Percentiles rank a stretch among this genome's conserved stretches.
Conservation (phyloP, 92 coral and sea anemone species). For the Diadumene lineata region DNA sequence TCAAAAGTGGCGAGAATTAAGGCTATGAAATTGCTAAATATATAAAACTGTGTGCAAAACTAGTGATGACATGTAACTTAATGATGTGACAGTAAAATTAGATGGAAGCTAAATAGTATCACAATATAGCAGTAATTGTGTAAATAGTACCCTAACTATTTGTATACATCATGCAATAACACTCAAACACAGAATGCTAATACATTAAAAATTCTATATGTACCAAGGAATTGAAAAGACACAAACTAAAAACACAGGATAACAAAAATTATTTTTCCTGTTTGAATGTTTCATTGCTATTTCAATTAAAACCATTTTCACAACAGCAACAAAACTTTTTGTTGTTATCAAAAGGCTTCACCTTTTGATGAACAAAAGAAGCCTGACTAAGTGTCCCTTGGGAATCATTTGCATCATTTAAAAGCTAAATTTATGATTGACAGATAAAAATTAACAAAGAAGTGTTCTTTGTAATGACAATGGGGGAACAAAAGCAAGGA, state of each 20-base stretch:
- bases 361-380: neutral
- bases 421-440: slow-evolving; percentile 10
- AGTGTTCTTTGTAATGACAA: slow-evolving; percentile 10
- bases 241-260: neutral
- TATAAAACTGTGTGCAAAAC: no score
- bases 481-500: neutral
- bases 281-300: neutral
- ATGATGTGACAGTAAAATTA: no score
- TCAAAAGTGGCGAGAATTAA: no score
- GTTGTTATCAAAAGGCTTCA: slow-evolving; percentile 5
- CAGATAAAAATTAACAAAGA: slow-evolving; percentile 19
- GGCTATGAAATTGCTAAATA: no score
- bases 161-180: neutral
- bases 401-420: slow-evolving; percentile 20
- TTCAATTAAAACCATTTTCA: neutral
- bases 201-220: neutral
- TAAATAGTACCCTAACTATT: no score
- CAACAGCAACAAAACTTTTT: neutral
- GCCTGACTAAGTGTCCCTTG: slow-evolving; percentile 12
- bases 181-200: neutral
- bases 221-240: neutral
- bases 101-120: no score
- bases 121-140: no score
- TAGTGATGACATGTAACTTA: no score
- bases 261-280: neutral